Evolutionary conservation across 2,888 invertebrate genomes (phyloP).

Genomic region (Volucella inflata): DNA sequence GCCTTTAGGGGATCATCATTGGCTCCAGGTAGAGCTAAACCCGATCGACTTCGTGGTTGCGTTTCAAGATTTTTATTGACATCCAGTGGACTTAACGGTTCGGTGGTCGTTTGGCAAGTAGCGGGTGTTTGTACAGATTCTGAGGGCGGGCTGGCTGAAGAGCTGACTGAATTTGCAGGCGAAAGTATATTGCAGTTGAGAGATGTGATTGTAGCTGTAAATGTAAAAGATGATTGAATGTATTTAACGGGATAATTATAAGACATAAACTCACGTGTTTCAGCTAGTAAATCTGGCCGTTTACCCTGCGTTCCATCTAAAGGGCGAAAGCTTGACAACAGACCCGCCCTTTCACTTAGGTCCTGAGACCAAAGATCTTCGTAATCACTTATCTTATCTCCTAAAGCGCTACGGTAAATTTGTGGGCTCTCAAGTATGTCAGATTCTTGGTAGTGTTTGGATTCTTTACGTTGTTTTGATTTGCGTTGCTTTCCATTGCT

Average conservation of each 20-base stretch:
- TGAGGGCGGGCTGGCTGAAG: constrained; percentile 78
- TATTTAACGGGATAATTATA: neutral
- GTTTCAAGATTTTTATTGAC: constrained; percentile 80
- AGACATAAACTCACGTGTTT: constrained; percentile 84
- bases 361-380: constrained; percentile 96
- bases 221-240: constrained; percentile 13
- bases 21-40: constrained; percentile 80
- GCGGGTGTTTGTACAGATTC: constrained; percentile 55
- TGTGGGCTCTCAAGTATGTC: constrained; percentile 93
- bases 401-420: constrained; percentile 92
- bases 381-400: constrained; percentile 97
- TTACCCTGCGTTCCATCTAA: constrained; percentile 80
- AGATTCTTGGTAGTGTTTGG: constrained; percentile 91
- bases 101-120: constrained; percentile 72
- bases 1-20: constrained; percentile 78
- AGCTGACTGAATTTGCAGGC: constrained; percentile 81
- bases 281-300: constrained; percentile 87
- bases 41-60: constrained; percentile 80
- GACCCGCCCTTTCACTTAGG: constrained; percentile 85
- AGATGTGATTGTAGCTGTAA: constrained; percentile 85
- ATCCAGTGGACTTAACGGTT: constrained; percentile 69
- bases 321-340: constrained; percentile 83
- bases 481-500: constrained; percentile 84
- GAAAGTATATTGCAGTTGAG: constrained; percentile 85
- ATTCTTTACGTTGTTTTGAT: constrained; percentile 86